A percentile compares a stretch with the other conserved stretches of the same genome.
phyloP scores from a whole-genome alignment of 2,888 invertebrate genomes.

The Acanthosepion lycidas region DNA sequence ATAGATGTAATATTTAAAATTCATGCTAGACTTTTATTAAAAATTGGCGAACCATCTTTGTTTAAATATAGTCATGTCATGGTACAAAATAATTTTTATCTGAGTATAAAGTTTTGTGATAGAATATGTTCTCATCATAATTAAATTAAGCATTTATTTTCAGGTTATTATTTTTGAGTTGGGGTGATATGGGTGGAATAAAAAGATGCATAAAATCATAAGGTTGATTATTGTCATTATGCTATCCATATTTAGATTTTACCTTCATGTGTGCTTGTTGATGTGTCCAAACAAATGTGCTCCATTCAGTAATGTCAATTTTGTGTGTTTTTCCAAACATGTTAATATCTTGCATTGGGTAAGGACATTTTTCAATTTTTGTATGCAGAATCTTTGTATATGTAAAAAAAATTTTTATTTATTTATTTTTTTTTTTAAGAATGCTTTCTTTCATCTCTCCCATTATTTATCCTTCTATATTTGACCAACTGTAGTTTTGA shows the following conservation, averaged over 20 bases:
- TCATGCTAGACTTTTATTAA: neutral
- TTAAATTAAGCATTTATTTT: neutral
- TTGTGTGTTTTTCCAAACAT: neutral
- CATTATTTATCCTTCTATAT: neutral
- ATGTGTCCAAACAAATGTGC: neutral
- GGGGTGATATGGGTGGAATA: neutral
- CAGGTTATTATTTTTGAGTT: neutral
- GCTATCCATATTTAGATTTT: neutral
- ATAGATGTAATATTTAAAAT: neutral
- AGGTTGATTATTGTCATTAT: neutral
- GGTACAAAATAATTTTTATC: neutral
- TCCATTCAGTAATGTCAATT: neutral
- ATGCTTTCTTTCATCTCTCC: neutral
- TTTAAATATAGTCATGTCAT: too few relatives aligned
- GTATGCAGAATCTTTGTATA: conserved; percentile 33
- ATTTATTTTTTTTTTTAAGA: neutral
- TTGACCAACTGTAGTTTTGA: neutral
- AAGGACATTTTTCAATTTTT: neutral
- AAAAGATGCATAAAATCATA: neutral
- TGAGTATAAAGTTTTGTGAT: neutral
- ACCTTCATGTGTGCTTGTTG: neutral
- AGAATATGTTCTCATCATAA: neutral
- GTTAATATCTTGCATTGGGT: conserved; percentile 2
- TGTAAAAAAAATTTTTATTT: neutral
- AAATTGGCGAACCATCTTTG: neutral